Evolutionary conservation across 2,113 vertebrate species (phyloP), one percentile per base, ranked within the genome.

Genomic region (Labeo catla): DNA sequence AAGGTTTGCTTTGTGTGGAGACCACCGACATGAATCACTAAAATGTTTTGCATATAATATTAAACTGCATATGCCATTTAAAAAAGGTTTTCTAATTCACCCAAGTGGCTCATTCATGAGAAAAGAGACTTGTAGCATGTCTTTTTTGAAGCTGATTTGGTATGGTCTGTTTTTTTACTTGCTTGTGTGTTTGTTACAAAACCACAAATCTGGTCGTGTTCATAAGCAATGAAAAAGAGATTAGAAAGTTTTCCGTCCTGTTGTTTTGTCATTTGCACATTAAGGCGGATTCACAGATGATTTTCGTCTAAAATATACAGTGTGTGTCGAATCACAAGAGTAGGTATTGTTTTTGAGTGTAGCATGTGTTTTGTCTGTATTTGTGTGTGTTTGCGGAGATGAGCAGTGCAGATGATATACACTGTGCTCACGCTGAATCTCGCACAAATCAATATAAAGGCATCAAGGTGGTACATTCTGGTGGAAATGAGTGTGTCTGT

Each of bases 381-480:
- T 23, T 36, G 73, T 65, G 59, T 39, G 82, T 86, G 87, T 65
- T 73, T 13, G 76, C 81, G 87, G 84, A 90, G 89, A 86, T 90
- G 83, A 90, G 87, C 87, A 77, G 87, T 89, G 91, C 92, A 93
- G 92, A 94, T 93, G 93, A 90, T 89, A 86, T 92, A 93, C 93
- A 93, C 93, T 92, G 91, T 92, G 87, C 90, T 92, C 84, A 91
- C 16, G 19, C 4, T 84, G 81, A 57, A 89, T 84, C 86, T 85
- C 86, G 83, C 90, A 91, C 90, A 89, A 87, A 90, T 81, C 76
- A 85, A 87, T 50, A 47, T 84, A 84, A 85, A 76, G 89, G 85
- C 84, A 89, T 88, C 49, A 50, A 85, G 77, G 87, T 90, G 89
- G n/a, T n/a, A n/a, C 79, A 85, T 86, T 81, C 87, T 65, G 92